Evolutionary conservation across 2,888 invertebrate genomes (phyloP).

Genomic region (Nipponacmea schrenckii): DNA sequence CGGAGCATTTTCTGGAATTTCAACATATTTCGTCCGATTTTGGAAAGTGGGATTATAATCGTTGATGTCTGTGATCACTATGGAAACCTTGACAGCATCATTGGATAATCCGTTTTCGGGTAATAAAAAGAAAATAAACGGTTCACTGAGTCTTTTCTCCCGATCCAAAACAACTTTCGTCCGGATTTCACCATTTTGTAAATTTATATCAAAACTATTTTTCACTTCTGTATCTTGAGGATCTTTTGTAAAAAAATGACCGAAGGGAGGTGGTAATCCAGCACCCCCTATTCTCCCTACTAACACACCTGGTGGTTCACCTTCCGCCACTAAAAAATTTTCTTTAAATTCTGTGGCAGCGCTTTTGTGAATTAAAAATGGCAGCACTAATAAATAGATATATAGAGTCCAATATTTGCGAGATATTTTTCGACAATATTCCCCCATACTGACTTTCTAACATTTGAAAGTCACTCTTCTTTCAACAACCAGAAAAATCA

Average conservation of each 20-base stretch:
- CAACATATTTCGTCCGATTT: constrained; percentile 78
- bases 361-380: neutral
- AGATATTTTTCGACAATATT: too few species aligned
- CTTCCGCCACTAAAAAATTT: constrained; percentile 7
- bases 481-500: too few species aligned
- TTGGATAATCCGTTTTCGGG: constrained; percentile 77
- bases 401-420: too few species aligned
- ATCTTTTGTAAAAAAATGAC: neutral
- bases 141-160: constrained; percentile 76
- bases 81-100: constrained; percentile 78
- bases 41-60: constrained; percentile 88
- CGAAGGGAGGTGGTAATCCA: neutral
- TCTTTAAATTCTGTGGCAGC: neutral
- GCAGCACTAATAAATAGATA: neutral
- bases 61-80: constrained; percentile 88
- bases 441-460: too few species aligned
- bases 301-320: constrained; percentile 20
- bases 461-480: too few species aligned
- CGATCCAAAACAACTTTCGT: constrained; percentile 88
- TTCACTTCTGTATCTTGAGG: neutral
- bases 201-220: constrained; percentile 77
- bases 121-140: constrained; percentile 90
- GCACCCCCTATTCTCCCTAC: neutral
- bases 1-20: constrained; percentile 96
- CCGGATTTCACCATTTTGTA: constrained; percentile 89